Evolutionary conservation across 1,140 invertebrate species (phyloP), one percentile per base, ranked within the genome.

Genomic region (Camponotus pennsylvanicus): DNA sequence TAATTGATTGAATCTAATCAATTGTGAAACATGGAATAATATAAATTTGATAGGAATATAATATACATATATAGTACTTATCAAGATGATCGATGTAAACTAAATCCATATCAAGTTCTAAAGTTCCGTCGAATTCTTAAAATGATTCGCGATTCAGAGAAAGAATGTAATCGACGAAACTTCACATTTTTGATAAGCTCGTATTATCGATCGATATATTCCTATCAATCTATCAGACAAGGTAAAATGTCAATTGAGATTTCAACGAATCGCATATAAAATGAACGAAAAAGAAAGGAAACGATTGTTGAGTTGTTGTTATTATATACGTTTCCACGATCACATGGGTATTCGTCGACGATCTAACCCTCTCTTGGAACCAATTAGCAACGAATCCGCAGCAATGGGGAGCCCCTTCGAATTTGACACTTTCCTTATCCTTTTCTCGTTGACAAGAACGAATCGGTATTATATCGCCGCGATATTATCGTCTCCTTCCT

Each of bases 391-490:
- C 9, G 34, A 77, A 77, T 78, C 49, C 45, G 7, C 66, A 8
- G 3, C 37, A 57, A 73, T 11, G n/a, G 11, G 2, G 21, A 77
- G 9, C 1, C 27, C 59, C 40, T 64, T 76, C 13, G 59, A 84
- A 61, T 84, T 76, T 64, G 32, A 84, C 59, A 84, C 49, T 85
- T 85, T 49, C 8, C 40, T 69, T n/a, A 55, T 69, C 64, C 21
- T 80, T 69, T 80, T 13, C 21, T 57, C 34, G 21, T 45, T 49
- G 61, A 77, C 8, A 15, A 64, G 49, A 32, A 84, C 21, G 21
- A 59, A 13, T 66, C 49, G 61, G 15, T 64, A 42, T 82, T 59
- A n/a, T 73, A 61, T 66, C 52, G 49, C 13, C 18, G 21, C 71
- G 61, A 85, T 57, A 40, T 15, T 3, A 0, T 59, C 37, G n/a